Conservation (phyloP, 2,797 vertebrate genomes). For the Synaphobranchus kaupii region DNA sequence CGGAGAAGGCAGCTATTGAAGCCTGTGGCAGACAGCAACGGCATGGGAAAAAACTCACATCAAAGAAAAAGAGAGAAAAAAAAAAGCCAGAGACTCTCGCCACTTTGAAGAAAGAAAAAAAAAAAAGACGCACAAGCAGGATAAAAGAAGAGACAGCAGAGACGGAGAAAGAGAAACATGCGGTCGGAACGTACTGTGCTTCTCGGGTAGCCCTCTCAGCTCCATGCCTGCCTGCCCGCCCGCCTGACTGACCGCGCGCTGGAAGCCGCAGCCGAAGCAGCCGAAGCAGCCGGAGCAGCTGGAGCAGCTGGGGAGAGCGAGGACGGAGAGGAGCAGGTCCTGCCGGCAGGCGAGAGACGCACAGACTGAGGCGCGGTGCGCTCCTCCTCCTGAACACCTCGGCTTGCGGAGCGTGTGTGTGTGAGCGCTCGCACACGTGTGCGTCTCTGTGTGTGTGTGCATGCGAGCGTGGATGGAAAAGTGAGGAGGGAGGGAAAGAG, state of each 20-base stretch:
- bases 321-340: constrained; percentile 26
- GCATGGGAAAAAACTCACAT: not conserved
- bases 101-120: not conserved
- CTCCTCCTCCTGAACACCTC: constrained; percentile 29
- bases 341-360: constrained; percentile 2
- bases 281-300: not conserved
- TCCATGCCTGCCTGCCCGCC: constrained; percentile 70
- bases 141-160: no score
- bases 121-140: not conserved
- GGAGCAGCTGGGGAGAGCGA: not conserved
- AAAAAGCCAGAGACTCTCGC: not conserved
- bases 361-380: constrained; percentile 19
- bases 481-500: not conserved
- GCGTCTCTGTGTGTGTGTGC: not conserved
- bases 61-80: not conserved
- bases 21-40: not conserved
- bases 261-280: not conserved
- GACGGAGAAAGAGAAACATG: constrained; percentile 36
- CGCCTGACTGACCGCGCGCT: constrained; percentile 19
- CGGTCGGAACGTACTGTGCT: constrained; percentile 80
- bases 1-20: not conserved
- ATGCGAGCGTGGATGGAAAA: not conserved
- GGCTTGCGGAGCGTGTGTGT: not conserved
- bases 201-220: constrained; percentile 73
- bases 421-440: not conserved